Evolutionary conservation across 2,888 invertebrate genomes (phyloP).

Genomic region (Mechanitis messenoides): DNA sequence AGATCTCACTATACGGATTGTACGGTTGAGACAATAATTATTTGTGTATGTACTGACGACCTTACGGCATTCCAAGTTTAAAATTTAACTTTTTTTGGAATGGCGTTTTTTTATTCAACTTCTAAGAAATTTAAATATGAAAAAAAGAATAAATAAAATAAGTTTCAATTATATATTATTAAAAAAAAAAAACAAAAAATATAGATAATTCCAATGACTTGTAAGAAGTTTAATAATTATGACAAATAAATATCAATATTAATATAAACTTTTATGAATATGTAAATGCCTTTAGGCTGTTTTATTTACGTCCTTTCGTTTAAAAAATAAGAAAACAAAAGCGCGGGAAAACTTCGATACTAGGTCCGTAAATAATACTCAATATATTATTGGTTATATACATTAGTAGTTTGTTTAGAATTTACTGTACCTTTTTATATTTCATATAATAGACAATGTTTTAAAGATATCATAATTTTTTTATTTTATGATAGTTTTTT

Average conservation of each 20-base stretch:
- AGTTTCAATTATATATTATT: too few relatives aligned
- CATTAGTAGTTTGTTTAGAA: too few relatives aligned
- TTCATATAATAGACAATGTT: neutral
- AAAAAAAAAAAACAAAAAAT: too few relatives aligned
- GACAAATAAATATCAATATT: too few relatives aligned
- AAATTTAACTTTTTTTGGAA: conserved; percentile 24
- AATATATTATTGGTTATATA: neutral
- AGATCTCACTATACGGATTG: conserved; percentile 20
- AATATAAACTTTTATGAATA: too few relatives aligned
- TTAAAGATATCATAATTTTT: too few relatives aligned
- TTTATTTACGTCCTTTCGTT: neutral
- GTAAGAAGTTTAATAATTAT: too few relatives aligned
- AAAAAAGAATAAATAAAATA: too few relatives aligned
- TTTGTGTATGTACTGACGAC: conserved; percentile 35
- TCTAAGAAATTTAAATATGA: neutral
- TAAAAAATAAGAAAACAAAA: conserved; percentile 7
- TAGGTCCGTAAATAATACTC: neutral
- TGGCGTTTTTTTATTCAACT: conserved; percentile 9
- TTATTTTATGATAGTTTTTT: too few relatives aligned
- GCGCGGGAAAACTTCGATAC: conserved; percentile 12
- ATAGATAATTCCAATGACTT: too few relatives aligned
- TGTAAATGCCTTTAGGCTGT: too few relatives aligned
- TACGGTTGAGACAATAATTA: conserved; percentile 30
- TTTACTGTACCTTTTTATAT: neutral
- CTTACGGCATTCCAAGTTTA: conserved; percentile 36